Evolutionary conservation across 2,113 vertebrate genomes (phyloP).

Genomic region (Megaptera novaeangliae): DNA sequence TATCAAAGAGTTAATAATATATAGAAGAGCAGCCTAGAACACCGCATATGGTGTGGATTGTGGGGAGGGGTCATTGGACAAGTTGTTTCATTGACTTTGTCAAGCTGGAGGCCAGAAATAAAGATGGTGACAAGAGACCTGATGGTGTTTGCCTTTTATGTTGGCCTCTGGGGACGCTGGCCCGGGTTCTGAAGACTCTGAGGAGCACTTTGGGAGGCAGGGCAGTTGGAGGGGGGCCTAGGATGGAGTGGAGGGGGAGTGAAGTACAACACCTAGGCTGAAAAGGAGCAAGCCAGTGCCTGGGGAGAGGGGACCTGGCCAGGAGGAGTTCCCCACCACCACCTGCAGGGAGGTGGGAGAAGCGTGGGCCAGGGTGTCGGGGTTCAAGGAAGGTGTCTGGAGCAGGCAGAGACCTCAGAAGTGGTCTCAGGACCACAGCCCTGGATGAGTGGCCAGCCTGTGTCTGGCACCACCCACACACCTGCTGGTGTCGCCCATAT

Average conservation of each 20-base stretch:
- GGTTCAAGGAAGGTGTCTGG: background rate
- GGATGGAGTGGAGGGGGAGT: background rate
- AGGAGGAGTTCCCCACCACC: no score
- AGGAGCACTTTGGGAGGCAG: background rate
- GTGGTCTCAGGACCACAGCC: background rate
- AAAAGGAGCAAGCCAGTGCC: background rate
- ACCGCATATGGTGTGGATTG: background rate
- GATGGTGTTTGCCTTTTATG: background rate
- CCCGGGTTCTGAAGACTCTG: background rate
- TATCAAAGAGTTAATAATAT: conserved; percentile 76
- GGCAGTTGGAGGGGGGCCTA: background rate
- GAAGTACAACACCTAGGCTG: background rate
- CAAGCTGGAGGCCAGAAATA: conserved; percentile 54
- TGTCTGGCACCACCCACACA: background rate
- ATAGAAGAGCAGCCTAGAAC: conserved; percentile 35
- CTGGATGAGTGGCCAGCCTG: background rate
- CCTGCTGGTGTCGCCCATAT: background rate
- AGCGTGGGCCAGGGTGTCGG: background rate
- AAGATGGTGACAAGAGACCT: conserved; percentile 25
- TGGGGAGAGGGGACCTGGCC: background rate
- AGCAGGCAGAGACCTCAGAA: background rate
- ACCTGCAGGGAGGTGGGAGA: accelerated
- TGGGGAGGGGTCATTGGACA: background rate
- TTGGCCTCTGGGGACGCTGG: background rate
- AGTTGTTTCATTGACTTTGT: background rate